These are phyloP conservation scores for Sebastes ruberrimus DNA, from an alignment of 2,797 vertebrate species.

Conservation along the genomic window DNA sequence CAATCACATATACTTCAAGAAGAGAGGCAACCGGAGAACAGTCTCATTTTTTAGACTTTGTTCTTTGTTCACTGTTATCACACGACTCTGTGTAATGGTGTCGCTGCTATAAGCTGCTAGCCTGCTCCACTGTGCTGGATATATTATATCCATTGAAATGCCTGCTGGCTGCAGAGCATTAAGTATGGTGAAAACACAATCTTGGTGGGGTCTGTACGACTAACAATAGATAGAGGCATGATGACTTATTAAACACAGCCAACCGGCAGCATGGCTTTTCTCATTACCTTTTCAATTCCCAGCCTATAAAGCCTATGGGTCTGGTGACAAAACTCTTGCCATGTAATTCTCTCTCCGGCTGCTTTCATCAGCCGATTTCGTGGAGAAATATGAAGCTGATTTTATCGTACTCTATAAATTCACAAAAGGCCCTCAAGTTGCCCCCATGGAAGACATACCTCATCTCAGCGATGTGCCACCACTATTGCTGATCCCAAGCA, in stretches of 20 bases:
- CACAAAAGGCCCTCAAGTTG: slow-evolving; percentile 85
- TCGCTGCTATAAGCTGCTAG: slow-evolving; percentile 69
- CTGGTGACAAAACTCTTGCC: slow-evolving; percentile 81
- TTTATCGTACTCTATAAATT: slow-evolving; percentile 85
- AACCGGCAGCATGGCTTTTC: slow-evolving; percentile 81
- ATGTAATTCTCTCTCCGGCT: slow-evolving; percentile 81
- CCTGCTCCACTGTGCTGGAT: slow-evolving; percentile 50
- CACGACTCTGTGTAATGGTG: slow-evolving; percentile 75
- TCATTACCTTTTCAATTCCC: slow-evolving; percentile 82
- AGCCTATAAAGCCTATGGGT: slow-evolving; percentile 76
- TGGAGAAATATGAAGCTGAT: slow-evolving; percentile 86
- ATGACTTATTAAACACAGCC: slow-evolving; percentile 84
- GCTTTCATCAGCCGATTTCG: slow-evolving; percentile 84
- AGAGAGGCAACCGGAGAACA: slow-evolving; percentile 66
- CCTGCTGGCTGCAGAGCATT: slow-evolving; percentile 72
- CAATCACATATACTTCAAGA: slow-evolving; percentile 78
- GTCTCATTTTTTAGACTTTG: slow-evolving; percentile 74
- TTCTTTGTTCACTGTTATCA: slow-evolving; percentile 80
- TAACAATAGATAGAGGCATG: slow-evolving; percentile 81
- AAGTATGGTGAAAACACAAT: slow-evolving; percentile 68
- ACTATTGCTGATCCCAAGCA: slow-evolving; percentile 85
- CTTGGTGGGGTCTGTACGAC: slow-evolving; percentile 62
- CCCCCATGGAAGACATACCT: slow-evolving; percentile 82
- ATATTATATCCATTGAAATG: slow-evolving; percentile 76
- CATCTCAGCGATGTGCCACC: slow-evolving; percentile 78